phyloP scores from a whole-genome alignment of 2,113 vertebrate genomes.

The Plecturocebus donacophilus region DNA sequence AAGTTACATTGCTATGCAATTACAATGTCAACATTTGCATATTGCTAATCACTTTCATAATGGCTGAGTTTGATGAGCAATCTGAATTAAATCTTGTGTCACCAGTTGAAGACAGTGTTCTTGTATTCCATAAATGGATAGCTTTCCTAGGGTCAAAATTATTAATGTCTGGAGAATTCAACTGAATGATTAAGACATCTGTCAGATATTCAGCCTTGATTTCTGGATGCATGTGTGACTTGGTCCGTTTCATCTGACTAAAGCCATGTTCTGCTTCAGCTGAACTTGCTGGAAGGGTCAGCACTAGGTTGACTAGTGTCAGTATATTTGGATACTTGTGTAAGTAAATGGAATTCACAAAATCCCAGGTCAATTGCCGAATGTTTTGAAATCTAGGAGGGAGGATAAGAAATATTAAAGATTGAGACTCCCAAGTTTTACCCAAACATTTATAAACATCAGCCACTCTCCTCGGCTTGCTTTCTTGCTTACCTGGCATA shows the following conservation, averaged over 20 bases:
- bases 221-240: slow-evolving; percentile 54
- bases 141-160: slow-evolving; percentile 80
- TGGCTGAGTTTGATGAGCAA: slow-evolving; percentile 70
- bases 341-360: slow-evolving; percentile 80
- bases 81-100: slow-evolving; percentile 28
- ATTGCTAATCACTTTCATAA: slow-evolving; percentile 67
- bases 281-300: slow-evolving; percentile 79
- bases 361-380: slow-evolving; percentile 80
- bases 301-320: slow-evolving; percentile 77
- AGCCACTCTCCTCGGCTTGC: background rate
- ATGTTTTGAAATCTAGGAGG: slow-evolving; percentile 80
- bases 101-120: background rate
- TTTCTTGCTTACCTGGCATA: slow-evolving; percentile 75
- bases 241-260: slow-evolving; percentile 71
- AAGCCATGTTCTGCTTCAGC: slow-evolving; percentile 80
- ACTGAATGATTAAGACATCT: slow-evolving; percentile 79
- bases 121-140: slow-evolving; percentile 80
- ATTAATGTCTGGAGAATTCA: slow-evolving; percentile 82
- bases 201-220: slow-evolving; percentile 72
- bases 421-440: background rate
- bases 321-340: slow-evolving; percentile 83
- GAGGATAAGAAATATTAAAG: slow-evolving; percentile 2
- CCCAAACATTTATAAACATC: background rate
- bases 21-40: background rate
- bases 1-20: background rate